Conservation (phyloP, 1,140 invertebrate species). For the Ceratitis capitata region DNA sequence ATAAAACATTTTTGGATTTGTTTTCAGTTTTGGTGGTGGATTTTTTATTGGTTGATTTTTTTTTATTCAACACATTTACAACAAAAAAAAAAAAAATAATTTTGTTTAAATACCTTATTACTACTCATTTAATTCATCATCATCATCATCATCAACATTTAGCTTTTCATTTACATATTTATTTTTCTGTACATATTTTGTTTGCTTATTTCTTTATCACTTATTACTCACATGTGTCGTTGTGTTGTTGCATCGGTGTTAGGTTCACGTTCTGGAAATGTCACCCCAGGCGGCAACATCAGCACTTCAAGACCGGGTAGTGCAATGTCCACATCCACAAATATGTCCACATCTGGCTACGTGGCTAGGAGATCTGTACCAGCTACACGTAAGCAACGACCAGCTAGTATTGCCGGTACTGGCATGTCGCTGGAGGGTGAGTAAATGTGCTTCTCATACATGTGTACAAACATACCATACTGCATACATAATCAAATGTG, state of each 20-base stretch:
- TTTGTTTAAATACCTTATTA: not conserved
- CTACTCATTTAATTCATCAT: slow-evolving; percentile 1
- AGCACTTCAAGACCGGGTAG: slow-evolving; percentile 81
- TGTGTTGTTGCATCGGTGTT: slow-evolving; percentile 34
- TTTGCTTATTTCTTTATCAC: slow-evolving; percentile 7
- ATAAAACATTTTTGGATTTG: not conserved
- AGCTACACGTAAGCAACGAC: slow-evolving; percentile 67
- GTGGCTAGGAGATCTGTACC: slow-evolving; percentile 55
- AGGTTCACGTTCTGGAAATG: slow-evolving; percentile 73
- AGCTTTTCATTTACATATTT: not conserved
- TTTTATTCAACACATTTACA: not conserved
- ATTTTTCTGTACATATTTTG: slow-evolving; percentile 20
- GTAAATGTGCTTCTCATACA: slow-evolving; percentile 27
- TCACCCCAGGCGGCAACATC: slow-evolving; percentile 71
- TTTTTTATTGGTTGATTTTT: slow-evolving; percentile 6
- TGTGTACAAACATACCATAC: not conserved
- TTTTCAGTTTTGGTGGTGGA: slow-evolving; percentile 36
- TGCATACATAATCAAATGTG: not conserved
- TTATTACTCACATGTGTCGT: slow-evolving; percentile 23
- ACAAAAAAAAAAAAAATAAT: too few species aligned
- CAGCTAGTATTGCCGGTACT: slow-evolving; percentile 86
- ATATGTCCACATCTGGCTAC: slow-evolving; percentile 57
- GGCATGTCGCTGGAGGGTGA: slow-evolving; percentile 73
- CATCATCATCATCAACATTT: not conserved
- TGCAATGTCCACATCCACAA: slow-evolving; percentile 72